A percentile compares a stretch with the other conserved stretches of the same genome.
These are phyloP conservation scores for Dendrolimus houi DNA, from an alignment of 2,888 invertebrate genomes.

Conservation along the genomic window DNA sequence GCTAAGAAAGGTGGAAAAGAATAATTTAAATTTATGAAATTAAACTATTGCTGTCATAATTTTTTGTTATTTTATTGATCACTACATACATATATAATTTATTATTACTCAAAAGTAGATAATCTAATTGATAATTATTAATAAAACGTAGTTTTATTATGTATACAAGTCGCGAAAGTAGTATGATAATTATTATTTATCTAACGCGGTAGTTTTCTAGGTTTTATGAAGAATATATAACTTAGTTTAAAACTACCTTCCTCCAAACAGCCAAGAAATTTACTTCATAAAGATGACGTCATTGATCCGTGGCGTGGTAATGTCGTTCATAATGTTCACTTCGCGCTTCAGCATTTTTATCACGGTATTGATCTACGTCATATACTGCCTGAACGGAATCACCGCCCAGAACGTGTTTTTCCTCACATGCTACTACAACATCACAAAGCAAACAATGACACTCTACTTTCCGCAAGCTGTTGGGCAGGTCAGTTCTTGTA, in stretches of 20 bases:
- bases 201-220: too few relatives aligned
- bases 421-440: constrained; percentile 83
- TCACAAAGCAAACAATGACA: constrained; percentile 83
- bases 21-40: too few relatives aligned
- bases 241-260: background rate
- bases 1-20: too few relatives aligned
- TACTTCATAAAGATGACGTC: constrained; percentile 59
- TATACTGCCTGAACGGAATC: constrained; percentile 73
- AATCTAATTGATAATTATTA: too few relatives aligned
- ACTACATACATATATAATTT: background rate
- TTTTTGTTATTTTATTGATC: too few relatives aligned
- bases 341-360: constrained; percentile 82
- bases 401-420: constrained; percentile 85
- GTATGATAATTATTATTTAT: too few relatives aligned
- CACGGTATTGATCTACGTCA: constrained; percentile 79
- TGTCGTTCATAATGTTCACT: constrained; percentile 80
- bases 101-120: background rate
- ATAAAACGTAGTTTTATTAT: too few relatives aligned
- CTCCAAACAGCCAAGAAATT: constrained; percentile 47
- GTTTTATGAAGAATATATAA: too few relatives aligned
- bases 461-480: constrained; percentile 80
- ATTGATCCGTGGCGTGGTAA: constrained; percentile 75
- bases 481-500: constrained; percentile 43
- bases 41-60: too few relatives aligned
- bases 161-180: too few relatives aligned